Percentiles rank a stretch among this genome's conserved stretches.
phyloP scores from a whole-genome alignment of 2,888 invertebrate genomes.

The Cynaeus angustus region DNA sequence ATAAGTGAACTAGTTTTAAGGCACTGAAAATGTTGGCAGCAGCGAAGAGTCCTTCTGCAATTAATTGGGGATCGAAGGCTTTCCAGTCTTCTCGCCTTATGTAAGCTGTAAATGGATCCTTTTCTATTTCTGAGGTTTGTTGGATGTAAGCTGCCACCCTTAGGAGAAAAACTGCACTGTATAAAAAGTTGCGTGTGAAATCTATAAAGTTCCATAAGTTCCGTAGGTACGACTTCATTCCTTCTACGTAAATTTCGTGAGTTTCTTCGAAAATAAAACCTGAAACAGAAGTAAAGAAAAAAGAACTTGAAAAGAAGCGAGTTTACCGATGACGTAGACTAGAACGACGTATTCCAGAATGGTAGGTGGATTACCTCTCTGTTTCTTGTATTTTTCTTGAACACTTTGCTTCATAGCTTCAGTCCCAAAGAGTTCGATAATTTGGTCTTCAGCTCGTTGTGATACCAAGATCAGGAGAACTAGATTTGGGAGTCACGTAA shows the following conservation, averaged over 20 bases:
- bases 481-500: slow-evolving; percentile 72
- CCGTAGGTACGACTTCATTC: slow-evolving; percentile 88
- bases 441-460: slow-evolving; percentile 88
- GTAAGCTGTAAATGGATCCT: slow-evolving; percentile 81
- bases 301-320: slow-evolving; percentile 23
- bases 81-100: slow-evolving; percentile 92
- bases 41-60: slow-evolving; percentile 94
- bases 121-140: slow-evolving; percentile 80
- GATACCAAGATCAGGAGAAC: slow-evolving; percentile 94
- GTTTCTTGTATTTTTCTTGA: slow-evolving; percentile 78
- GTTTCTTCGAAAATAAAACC: slow-evolving; percentile 92
- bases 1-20: slow-evolving; percentile 95
- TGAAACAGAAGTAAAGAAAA: slow-evolving; percentile 72
- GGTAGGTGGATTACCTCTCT: slow-evolving; percentile 90
- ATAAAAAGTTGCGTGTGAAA: slow-evolving; percentile 91
- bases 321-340: slow-evolving; percentile 85
- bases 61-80: slow-evolving; percentile 93
- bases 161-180: slow-evolving; percentile 82
- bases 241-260: slow-evolving; percentile 91
- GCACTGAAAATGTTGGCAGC: slow-evolving; percentile 95
- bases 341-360: slow-evolving; percentile 88
- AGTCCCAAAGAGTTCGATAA: slow-evolving; percentile 82
- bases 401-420: slow-evolving; percentile 79
- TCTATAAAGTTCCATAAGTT: slow-evolving; percentile 99
- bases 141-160: slow-evolving; percentile 84